Conservation (phyloP, 2,888 invertebrate species). For the Patella depressa region DNA sequence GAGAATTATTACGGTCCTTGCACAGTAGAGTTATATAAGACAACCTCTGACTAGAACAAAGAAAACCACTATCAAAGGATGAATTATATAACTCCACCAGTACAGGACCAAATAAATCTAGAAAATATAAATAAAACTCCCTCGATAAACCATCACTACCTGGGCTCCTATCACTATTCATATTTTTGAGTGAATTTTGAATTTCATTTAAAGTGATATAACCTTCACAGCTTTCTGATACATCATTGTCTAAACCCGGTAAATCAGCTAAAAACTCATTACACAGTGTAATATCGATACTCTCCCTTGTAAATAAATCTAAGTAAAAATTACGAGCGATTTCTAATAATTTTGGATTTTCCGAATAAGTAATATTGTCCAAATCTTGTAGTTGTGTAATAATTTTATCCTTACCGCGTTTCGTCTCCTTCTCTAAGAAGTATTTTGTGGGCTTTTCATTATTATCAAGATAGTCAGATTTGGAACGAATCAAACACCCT, state of each 20-base stretch:
- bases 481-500: too few species aligned
- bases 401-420: too few species aligned
- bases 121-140: slow-evolving; percentile 37
- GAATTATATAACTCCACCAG: slow-evolving; percentile 25
- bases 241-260: not conserved
- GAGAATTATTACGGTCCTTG: slow-evolving; percentile 35
- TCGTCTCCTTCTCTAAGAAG: too few species aligned
- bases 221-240: slow-evolving; percentile 11
- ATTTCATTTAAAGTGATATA: slow-evolving; percentile 15
- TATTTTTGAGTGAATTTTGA: slow-evolving; percentile 21
- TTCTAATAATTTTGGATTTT: too few species aligned
- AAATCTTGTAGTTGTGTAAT: too few species aligned
- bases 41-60: slow-evolving; percentile 24
- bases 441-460: too few species aligned
- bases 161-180: slow-evolving; percentile 35
- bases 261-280: not conserved
- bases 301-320: too few species aligned
- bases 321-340: too few species aligned
- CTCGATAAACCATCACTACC: slow-evolving; percentile 41
- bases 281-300: too few species aligned
- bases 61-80: slow-evolving; percentile 25
- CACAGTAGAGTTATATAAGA: slow-evolving; percentile 36
- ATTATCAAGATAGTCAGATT: too few species aligned
- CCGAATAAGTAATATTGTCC: too few species aligned
- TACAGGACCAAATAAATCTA: slow-evolving; percentile 24